A percentile compares a stretch with the other conserved stretches of the same genome.
These are phyloP conservation scores for Hydropotes inermis DNA, from an alignment of 2,113 vertebrate species.

Conservation along the genomic window DNA sequence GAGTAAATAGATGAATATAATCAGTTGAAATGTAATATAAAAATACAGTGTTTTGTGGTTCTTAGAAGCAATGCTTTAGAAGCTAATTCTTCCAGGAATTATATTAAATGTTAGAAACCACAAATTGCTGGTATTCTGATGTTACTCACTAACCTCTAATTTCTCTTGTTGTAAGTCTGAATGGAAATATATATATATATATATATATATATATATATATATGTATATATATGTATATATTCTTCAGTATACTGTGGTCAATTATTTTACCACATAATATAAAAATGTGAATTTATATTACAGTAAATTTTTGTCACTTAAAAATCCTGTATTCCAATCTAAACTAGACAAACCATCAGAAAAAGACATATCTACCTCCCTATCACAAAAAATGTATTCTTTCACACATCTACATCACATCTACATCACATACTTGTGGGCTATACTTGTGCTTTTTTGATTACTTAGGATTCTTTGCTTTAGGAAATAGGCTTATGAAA, in stretches of 20 bases:
- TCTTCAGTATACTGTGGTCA: background rate
- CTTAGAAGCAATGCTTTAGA: background rate
- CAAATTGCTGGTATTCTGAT: slow-evolving; percentile 35
- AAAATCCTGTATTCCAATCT: background rate
- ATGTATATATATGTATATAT: background rate
- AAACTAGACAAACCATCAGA: background rate
- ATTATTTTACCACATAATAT: background rate
- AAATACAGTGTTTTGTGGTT: background rate
- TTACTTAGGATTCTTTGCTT: background rate
- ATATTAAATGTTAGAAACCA: slow-evolving; percentile 31
- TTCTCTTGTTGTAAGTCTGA: slow-evolving; percentile 23
- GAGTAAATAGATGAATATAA: background rate
- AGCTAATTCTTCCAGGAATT: slow-evolving; percentile 54
- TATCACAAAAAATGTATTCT: background rate
- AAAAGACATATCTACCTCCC: background rate
- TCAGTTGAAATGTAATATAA: background rate
- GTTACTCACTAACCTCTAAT: slow-evolving; percentile 3
- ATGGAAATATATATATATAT: background rate
- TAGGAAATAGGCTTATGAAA: background rate
- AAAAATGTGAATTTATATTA: background rate
- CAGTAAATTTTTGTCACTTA: background rate
- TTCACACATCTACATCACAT: background rate
- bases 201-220: background rate
- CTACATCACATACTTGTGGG: background rate
- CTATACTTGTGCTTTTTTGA: background rate